Base-by-base conservation (phyloP, 1,140 invertebrate genomes). In the Orius insidiosus region DNA sequence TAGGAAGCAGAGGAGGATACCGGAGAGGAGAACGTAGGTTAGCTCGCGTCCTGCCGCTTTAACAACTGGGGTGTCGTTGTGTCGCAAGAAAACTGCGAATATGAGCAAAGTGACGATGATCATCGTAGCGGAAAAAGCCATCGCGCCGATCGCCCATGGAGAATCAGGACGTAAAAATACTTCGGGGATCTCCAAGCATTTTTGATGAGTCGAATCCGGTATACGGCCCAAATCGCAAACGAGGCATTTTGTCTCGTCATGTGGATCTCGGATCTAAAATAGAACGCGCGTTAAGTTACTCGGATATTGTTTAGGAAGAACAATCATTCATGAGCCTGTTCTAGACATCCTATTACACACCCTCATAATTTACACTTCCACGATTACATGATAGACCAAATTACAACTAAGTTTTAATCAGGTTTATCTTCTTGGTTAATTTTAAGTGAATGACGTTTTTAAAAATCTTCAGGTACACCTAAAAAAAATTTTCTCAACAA, bases 71-170 rank as follows among this genome's bases (percentile, higher is more conserved):
- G 86, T 89, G 51, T 84, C 73, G 56, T 83, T 79, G 61, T 85
- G 74, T 44, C 68, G 72, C 62, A 81, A 85, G 45, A 81, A 72
- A 5, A 64, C 66, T 2, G 60, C 69, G 24, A 43, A 43, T 3
- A 43, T 43, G 14, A 80, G 72, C 45, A 75, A 71, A 2, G 68
- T 36, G 0, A 79, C 84, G 48, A 85, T 68, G 41, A 86, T 83
- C 16, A 86, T 86, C 6, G 74, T 69, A 4, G 79, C 70, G 35
- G 78, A 79, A 56, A 83, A 77, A 9, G 75, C 70, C 80, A 84
- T 89, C 1, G 88, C 88, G 0, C 83, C 85, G 43, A 94, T 87
- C 1, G 87, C 88, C 77, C 85, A 88, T 18, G 80, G 76, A 56
- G 81, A 78, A 54, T 78, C 78, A 2, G 78, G 74, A 19, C 74